phyloP scores from a whole-genome alignment of 2,797 vertebrate genomes.

The Bradypus variegatus region DNA sequence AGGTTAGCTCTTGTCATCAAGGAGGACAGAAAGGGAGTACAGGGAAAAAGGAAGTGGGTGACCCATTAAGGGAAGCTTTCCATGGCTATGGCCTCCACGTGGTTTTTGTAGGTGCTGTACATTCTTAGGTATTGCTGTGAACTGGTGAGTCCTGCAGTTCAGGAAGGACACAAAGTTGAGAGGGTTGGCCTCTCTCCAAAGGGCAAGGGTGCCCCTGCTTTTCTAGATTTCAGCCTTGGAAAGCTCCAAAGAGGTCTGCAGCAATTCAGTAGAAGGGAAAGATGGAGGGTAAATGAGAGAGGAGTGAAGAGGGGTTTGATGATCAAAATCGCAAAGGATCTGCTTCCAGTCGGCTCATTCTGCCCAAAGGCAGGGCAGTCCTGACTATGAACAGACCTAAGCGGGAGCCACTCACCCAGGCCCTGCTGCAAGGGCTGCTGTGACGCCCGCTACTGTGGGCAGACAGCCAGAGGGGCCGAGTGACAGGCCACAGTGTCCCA shows the following conservation, averaged over 20 bases:
- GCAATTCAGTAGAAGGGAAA: background rate
- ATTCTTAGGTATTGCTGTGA: background rate
- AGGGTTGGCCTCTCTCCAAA: background rate
- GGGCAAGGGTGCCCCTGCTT: background rate
- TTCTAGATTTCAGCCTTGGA: background rate
- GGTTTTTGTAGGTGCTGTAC: background rate
- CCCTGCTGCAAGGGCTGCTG: background rate
- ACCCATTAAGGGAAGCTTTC: background rate
- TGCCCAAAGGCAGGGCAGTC: background rate
- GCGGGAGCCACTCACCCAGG: background rate
- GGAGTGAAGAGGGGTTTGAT: background rate
- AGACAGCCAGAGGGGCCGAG: background rate
- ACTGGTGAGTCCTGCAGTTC: background rate
- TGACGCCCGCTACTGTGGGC: rapidly evolving
- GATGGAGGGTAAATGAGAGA: background rate
- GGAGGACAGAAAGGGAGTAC: background rate
- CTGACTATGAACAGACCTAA: background rate
- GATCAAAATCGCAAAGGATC: background rate
- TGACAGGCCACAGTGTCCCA: background rate
- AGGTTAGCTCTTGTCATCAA: background rate
- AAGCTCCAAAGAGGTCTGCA: background rate
- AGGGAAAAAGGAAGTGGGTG: background rate
- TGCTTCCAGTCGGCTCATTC: background rate
- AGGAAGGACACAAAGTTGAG: background rate
- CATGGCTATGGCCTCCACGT: background rate